Base-by-base conservation (phyloP, 2,797 vertebrate genomes). In the Echiichthys vipera region DNA sequence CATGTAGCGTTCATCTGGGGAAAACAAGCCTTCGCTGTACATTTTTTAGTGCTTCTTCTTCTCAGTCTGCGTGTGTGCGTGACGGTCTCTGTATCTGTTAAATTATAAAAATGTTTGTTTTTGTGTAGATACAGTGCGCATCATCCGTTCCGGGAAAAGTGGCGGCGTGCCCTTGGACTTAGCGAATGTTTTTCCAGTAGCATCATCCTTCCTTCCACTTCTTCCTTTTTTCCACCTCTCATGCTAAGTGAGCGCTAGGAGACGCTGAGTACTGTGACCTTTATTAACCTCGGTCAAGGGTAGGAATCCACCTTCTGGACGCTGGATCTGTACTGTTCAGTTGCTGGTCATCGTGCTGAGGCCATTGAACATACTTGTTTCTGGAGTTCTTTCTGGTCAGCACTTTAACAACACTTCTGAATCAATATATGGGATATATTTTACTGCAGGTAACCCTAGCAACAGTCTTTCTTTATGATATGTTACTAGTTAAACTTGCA, bases 111-210 rank as follows among this genome's bases (percentile, higher is more conserved):
- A 50, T 15, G 51, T 47, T 39, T 53, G 40, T 64, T 14, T 43
- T 7, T 20, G 30, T 43, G 40, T 12, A 0, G 46, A 57, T 25
- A 22, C 61, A 50, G 55, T 29, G 1, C 24, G 74, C 18, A 7
- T 61, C 50, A 10, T 14, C 22, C 6, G 2, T 7, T 81, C 83
- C 83, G 77, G 78, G 76, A 86, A 87, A 77, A 69, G 46, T 57
- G 72, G 34, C 56, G 24, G 63, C 69, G 22, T 39, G 54, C 63
- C 61, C 65, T 74, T 24, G 1, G 36, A 71, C 56, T 22, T 5
- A 29, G n/a, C 4, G 14, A 79, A 49, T 69, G 56, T 55, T 89
- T 83, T 80, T 63, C 82, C 81, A 84, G 81, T 78, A 84, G 65
- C 49, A 20, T 74, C 69, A 0, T 69, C 24, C 58, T 64, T 81